Base-by-base conservation (phyloP, 1,140 invertebrate species). In the Oscheius sp. region DNA sequence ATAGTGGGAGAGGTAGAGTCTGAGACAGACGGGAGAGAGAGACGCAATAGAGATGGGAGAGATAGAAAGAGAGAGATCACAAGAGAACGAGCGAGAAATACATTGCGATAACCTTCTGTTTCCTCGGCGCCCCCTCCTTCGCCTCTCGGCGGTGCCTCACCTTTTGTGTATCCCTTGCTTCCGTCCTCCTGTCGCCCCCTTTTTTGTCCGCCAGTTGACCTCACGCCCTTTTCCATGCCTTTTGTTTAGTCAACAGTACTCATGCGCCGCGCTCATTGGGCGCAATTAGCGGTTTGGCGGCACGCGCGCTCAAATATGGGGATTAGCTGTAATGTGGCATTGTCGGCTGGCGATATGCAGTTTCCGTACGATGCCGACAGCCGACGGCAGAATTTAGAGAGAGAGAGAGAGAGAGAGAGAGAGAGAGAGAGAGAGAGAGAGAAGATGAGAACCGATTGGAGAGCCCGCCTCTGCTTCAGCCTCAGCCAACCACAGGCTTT, bases 251-350 rank as follows among this genome's bases (percentile, higher is more conserved):
- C 23, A 55, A 55, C 49, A 55, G 49, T 13, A 55, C 15, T 23
- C n/a, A n/a, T n/a, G n/a, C 49, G 7, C 4, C 49, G 7, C 49
- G 4, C 49, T 55, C 49, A 55, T 55, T 55, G 49, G 7, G 7
- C 7, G 23, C 49, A 55, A 55, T 55, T 55, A 55, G 23, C 49
- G 49, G 23, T 13, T 55, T 23, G 23, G 7, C 49, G 49, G 49
- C 49, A 55, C 28, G 7, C 23, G 49, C 49, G 7, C 15, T 15
- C 23, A 7, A 13, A 7, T 55, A 55, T 23, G 23, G 15, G 49
- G 49, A 55, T 55, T 55, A 55, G 49, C 49, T 55, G 49, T 55
- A 55, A 13, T 55, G 49, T 55, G 49, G n/a, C n/a, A n/a, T n/a
- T n/a, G n/a, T n/a, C n/a, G n/a, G n/a, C n/a, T n/a, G n/a, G n/a